Evolutionary conservation across 2,888 invertebrate species (phyloP).

Genomic region (Chymomyza caudatula): DNA sequence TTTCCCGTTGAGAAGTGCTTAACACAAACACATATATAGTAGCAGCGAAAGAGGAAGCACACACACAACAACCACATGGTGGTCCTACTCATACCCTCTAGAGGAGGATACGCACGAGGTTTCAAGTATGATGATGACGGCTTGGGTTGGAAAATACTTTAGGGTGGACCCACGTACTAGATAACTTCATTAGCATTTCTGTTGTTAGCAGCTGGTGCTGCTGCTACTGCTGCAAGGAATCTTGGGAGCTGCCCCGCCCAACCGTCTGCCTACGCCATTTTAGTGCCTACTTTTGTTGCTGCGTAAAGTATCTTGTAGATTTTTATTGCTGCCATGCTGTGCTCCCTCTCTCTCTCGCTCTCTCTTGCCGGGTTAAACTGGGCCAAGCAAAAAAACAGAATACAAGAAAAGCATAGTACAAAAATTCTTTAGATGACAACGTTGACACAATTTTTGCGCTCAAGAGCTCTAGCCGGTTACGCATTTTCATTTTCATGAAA

Average conservation of each 20-base stretch:
- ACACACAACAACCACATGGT: not conserved
- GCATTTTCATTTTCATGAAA: constrained; percentile 1
- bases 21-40: not conserved
- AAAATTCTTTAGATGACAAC: not conserved
- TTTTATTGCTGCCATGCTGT: not conserved
- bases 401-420: not conserved
- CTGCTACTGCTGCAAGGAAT: not conserved
- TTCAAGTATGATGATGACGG: not conserved
- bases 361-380: not conserved
- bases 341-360: not conserved
- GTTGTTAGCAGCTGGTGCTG: not conserved
- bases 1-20: not conserved
- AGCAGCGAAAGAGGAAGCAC: not conserved
- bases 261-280: not conserved
- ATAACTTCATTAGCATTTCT: constrained; percentile 2
- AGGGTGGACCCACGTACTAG: not conserved
- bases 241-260: not conserved
- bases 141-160: not conserved
- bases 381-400: not conserved
- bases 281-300: not conserved
- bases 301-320: not conserved
- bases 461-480: not conserved
- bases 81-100: not conserved
- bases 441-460: constrained; percentile 4
- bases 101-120: not conserved